Evolutionary conservation across 2,888 invertebrate species (phyloP), one percentile per base, ranked within the genome.

Genomic region (Meghimatium bilineatum): DNA sequence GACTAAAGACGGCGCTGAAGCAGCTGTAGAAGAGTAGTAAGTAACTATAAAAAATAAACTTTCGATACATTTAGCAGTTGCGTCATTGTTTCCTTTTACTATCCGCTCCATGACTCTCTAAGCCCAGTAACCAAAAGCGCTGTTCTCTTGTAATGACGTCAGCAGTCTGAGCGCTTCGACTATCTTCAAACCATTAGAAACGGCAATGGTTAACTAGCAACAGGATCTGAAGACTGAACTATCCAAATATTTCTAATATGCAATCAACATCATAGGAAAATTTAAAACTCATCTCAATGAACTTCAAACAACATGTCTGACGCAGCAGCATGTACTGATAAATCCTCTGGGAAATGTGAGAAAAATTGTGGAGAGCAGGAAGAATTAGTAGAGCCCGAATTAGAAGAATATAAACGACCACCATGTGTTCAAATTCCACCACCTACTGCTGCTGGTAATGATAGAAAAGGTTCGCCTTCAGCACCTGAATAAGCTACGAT

Each of bases 321-420:
- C 17, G 17, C 49, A 20, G 34, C 75, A 23, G 34, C 75, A 23
- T 56, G 75, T 26, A 29, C 52, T 32, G 36, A 75, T 12, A 49
- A 72, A 44, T 3, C 26, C 10, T 38, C 23, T 26, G 74, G 44
- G 44, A 44, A 10, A 1, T 52, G 74, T 52, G 20, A n/a, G 34
- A 49, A 44, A 72, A 23, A 44, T 23, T 14, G 49, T 1, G n/a
- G 14, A 60, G 63, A 63, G 60, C 36, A 77, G 5, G 26, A 77
- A 32, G 10, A 60, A 36, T 8, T 36, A 26, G n/a, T 12, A 8
- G 63, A 36, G 32, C 77, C 77, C 1, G 29, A 26, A 34, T 60
- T 60, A n/a, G 77, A 77, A 38, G 60, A 77, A 63, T 77, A 77
- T n/a, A 17, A 36, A 20, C 60, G 77, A n/a, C 77, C 77, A 63